phyloP scores from a whole-genome alignment of 2,888 invertebrate genomes.

The Scaptomyza caliginosa region DNA sequence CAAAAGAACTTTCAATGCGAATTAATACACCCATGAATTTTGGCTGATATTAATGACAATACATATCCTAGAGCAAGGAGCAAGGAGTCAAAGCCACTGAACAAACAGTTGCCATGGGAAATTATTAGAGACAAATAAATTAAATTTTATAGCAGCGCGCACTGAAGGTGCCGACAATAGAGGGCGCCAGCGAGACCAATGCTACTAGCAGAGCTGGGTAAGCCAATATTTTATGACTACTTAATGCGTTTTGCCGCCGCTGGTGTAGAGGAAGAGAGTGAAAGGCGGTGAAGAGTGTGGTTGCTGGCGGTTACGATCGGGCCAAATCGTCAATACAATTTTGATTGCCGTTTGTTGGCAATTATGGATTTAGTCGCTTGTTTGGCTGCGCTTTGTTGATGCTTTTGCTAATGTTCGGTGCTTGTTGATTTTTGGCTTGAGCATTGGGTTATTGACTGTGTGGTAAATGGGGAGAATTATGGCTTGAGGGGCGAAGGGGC shows the following conservation, averaged over 20 bases:
- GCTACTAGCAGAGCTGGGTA: constrained; percentile 26
- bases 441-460: not conserved
- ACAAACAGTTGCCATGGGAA: constrained; percentile 77
- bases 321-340: constrained; percentile 56
- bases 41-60: not conserved
- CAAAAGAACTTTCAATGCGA: no score
- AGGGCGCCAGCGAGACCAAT: constrained; percentile 28
- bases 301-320: not conserved
- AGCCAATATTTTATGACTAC: constrained; percentile 65
- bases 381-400: constrained; percentile 41
- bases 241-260: constrained; percentile 41
- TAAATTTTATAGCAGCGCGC: constrained; percentile 71
- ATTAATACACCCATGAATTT: constrained; percentile 30
- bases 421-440: constrained; percentile 29
- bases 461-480: no score
- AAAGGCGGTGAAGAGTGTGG: not conserved
- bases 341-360: constrained; percentile 72
- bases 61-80: constrained; percentile 18
- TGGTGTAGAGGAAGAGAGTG: not conserved
- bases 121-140: constrained; percentile 78
- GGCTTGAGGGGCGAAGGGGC: not conserved
- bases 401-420: constrained; percentile 25
- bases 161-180: constrained; percentile 57
- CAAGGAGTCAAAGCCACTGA: constrained; percentile 30
- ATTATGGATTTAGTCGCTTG: constrained; percentile 72